These are phyloP conservation scores for Diacarnus erythraeanus DNA, from an alignment of 37 sponge, comb jelly and placozoan species.

Conservation along the genomic window DNA sequence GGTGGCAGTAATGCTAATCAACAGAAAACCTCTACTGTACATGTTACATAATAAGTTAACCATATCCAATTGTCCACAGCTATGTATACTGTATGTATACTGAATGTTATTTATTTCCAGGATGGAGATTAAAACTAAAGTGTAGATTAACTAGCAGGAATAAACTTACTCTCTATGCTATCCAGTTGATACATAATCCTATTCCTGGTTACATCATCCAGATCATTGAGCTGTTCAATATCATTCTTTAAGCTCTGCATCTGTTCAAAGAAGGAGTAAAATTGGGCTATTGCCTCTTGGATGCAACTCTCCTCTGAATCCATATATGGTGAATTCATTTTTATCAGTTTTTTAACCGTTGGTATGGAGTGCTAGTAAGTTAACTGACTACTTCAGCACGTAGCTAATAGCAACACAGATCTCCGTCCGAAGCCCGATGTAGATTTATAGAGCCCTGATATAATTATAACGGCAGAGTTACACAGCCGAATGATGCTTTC, in stretches of 20 bases:
- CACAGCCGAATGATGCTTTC: too few species aligned
- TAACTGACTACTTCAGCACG: neutral
- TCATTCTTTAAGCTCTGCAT: slow-evolving; percentile 18
- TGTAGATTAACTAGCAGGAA: neutral
- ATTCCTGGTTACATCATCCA: slow-evolving; percentile 10
- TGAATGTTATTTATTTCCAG: too few species aligned
- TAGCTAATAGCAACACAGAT: too few species aligned
- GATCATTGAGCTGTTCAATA: slow-evolving; percentile 3
- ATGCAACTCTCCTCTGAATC: slow-evolving; percentile 52
- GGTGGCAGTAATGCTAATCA: too few species aligned
- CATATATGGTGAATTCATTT: slow-evolving; percentile 5
- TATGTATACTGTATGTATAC: too few species aligned
- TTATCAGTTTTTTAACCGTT: neutral
- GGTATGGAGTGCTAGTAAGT: neutral
- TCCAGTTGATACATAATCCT: slow-evolving; percentile 35
- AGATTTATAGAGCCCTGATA: too few species aligned
- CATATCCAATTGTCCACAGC: too few species aligned
- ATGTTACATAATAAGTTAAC: too few species aligned
- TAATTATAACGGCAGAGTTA: too few species aligned
- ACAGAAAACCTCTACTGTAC: too few species aligned
- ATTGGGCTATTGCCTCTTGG: slow-evolving; percentile 48
- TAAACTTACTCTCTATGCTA: slow-evolving; percentile 44
- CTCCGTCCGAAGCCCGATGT: too few species aligned
- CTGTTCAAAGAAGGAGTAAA: slow-evolving; percentile 39
- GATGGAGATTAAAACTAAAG: neutral